Conservation (phyloP, 2,113 vertebrate genomes). For the Cyanistes caeruleus region DNA sequence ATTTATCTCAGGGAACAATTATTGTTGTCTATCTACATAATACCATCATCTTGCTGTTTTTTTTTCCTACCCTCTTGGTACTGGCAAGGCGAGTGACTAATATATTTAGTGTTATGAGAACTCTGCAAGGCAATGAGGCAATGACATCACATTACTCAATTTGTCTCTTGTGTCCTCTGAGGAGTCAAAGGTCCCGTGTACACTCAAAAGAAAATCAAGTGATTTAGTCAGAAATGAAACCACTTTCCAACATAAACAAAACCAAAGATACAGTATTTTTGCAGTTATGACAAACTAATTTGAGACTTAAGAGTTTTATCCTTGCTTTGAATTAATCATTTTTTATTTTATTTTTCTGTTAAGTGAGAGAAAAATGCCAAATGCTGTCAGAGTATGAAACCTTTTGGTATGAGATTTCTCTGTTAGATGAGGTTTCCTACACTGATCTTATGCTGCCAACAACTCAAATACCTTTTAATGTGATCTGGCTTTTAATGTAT, state of each 20-base stretch:
- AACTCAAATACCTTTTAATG: conserved; percentile 77
- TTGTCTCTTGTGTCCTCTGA: conserved; percentile 67
- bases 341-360: conserved; percentile 2
- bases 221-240: conserved; percentile 62
- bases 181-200: conserved; percentile 70
- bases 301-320: conserved; percentile 49
- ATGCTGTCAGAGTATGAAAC: conserved; percentile 35
- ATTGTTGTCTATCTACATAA: conserved; percentile 22
- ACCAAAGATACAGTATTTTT: conserved; percentile 56
- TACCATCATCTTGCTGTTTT: neutral
- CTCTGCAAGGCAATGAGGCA: conserved; percentile 68
- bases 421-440: conserved; percentile 66
- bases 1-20: conserved; percentile 32
- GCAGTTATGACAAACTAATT: conserved; percentile 63
- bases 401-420: conserved; percentile 47
- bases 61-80: conserved; percentile 40
- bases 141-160: conserved; percentile 75
- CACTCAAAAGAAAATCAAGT: conserved; percentile 72
- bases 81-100: conserved; percentile 62
- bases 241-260: conserved; percentile 73
- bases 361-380: conserved; percentile 17
- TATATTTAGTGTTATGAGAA: conserved; percentile 72
- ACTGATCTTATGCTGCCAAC: conserved; percentile 64
- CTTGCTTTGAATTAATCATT: conserved; percentile 56
- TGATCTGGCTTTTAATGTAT: conserved; percentile 72